Conservation (phyloP, 2,888 invertebrate genomes). For the Acronicta alni region DNA sequence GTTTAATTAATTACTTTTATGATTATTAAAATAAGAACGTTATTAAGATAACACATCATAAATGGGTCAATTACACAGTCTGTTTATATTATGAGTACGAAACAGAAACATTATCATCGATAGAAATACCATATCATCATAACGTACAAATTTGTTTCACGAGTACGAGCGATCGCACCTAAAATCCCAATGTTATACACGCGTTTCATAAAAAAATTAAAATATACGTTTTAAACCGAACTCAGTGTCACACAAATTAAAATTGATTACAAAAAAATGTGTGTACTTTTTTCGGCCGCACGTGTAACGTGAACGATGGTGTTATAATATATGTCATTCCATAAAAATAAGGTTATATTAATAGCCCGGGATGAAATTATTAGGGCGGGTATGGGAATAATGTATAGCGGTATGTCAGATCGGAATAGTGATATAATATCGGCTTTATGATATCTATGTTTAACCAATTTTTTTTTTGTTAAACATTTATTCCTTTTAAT, state of each 20-base stretch:
- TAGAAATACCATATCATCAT: slow-evolving; percentile 12
- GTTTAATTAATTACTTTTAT: neutral
- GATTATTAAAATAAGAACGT: neutral
- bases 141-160: neutral
- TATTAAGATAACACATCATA: neutral
- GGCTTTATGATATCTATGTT: slow-evolving; percentile 12
- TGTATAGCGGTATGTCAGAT: slow-evolving; percentile 51
- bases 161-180: no score
- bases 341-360: slow-evolving; percentile 74
- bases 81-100: neutral
- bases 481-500: no score
- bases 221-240: slow-evolving; percentile 16
- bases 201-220: slow-evolving; percentile 4
- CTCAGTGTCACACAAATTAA: slow-evolving; percentile 50
- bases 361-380: slow-evolving; percentile 68
- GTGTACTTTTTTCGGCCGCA: slow-evolving; percentile 54
- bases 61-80: neutral
- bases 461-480: slow-evolving; percentile 17
- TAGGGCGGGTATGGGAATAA: slow-evolving; percentile 60
- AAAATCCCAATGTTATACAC: neutral
- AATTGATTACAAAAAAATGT: slow-evolving; percentile 55
- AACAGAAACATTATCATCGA: neutral
- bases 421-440: slow-evolving; percentile 25
- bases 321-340: slow-evolving; percentile 71
- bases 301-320: slow-evolving; percentile 68